phyloP scores from a whole-genome alignment of 1,140 invertebrate genomes.

The Anadara kagoshimensis region DNA sequence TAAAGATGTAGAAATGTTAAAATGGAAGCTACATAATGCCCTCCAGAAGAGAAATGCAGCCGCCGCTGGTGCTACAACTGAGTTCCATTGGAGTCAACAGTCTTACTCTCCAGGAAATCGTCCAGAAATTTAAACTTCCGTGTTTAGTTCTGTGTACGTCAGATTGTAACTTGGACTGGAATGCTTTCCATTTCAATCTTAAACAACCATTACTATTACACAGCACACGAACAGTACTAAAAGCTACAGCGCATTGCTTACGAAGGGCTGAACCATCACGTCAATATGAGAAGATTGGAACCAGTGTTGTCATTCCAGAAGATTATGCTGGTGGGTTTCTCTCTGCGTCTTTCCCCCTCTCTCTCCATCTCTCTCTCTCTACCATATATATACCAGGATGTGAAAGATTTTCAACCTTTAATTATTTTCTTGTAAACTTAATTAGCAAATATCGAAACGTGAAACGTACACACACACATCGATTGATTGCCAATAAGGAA shows the following conservation, averaged over 20 bases:
- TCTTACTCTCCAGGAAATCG: conserved; percentile 35
- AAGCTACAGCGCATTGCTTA: conserved; percentile 28
- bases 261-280: background rate
- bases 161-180: conserved; percentile 18
- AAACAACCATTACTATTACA: conserved; percentile 36
- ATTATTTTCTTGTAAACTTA: too few relatives aligned
- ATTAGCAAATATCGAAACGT: too few relatives aligned
- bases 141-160: conserved; percentile 33
- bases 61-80: background rate
- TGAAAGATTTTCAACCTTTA: too few relatives aligned
- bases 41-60: conserved; percentile 13
- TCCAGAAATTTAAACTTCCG: conserved; percentile 39
- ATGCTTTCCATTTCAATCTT: conserved; percentile 36
- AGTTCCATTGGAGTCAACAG: conserved; percentile 42
- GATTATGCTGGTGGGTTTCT: conserved; percentile 38
- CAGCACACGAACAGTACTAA: conserved; percentile 14
- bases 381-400: too few relatives aligned
- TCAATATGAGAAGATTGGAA: conserved; percentile 13
- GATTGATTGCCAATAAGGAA: too few relatives aligned
- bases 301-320: conserved; percentile 34
- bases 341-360: too few relatives aligned
- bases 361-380: too few relatives aligned
- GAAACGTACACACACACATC: too few relatives aligned
- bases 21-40: conserved; percentile 5
- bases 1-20: background rate